Evolutionary conservation across 2,888 invertebrate species (phyloP).

Genomic region (Dinocampus coccinellae): DNA sequence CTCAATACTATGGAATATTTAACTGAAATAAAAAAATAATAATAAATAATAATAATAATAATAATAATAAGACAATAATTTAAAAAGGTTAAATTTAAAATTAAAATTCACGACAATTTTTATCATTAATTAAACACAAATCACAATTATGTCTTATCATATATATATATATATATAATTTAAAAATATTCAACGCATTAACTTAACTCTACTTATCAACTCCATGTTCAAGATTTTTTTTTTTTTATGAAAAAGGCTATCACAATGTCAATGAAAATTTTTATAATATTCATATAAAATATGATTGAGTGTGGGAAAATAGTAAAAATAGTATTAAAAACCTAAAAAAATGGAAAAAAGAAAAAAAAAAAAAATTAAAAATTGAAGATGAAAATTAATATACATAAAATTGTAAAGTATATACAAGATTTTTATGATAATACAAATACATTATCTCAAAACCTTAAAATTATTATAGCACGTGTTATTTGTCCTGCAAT

Average conservation of each 20-base stretch:
- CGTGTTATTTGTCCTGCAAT: constrained; percentile 57
- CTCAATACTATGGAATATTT: no score
- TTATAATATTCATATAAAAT: neutral
- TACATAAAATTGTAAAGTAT: neutral
- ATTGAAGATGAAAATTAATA: neutral
- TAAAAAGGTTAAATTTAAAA: neutral
- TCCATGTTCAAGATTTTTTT: neutral
- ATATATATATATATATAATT: neutral
- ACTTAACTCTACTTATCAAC: neutral
- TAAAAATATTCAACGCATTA: neutral
- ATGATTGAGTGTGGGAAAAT: neutral
- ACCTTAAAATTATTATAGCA: constrained; percentile 24
- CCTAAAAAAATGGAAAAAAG: neutral
- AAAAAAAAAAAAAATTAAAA: neutral
- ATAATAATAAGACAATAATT: neutral
- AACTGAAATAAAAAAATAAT: neutral
- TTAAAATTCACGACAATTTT: neutral
- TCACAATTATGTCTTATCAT: neutral
- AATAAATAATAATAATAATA: neutral
- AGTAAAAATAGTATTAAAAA: neutral
- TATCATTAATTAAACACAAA: neutral
- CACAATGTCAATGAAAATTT: neutral
- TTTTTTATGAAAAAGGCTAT: neutral
- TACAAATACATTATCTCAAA: constrained; percentile 20
- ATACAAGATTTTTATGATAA: neutral